phyloP scores from a whole-genome alignment of 2,113 vertebrate species.

The Harpagus bidentatus region DNA sequence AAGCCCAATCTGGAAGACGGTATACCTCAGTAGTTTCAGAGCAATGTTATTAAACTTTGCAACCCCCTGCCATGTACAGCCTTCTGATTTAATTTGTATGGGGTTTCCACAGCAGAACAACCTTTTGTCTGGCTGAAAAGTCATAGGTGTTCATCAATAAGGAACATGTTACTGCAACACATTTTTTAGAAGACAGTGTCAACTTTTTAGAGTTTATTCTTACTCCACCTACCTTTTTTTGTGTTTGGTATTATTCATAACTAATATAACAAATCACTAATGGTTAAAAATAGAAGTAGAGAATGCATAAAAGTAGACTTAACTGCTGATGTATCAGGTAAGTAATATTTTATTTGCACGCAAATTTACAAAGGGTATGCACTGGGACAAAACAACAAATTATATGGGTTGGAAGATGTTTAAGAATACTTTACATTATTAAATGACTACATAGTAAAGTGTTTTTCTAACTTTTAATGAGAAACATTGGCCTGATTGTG shows the following conservation, averaged over 20 bases:
- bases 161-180: not conserved
- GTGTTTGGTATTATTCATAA: not conserved
- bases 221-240: not conserved
- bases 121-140: not conserved
- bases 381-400: not conserved
- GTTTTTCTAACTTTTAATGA: not conserved
- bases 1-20: accelerated
- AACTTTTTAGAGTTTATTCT: not conserved
- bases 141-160: not conserved
- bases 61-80: not conserved
- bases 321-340: not conserved
- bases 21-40: not conserved
- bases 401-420: not conserved
- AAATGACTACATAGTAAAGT: not conserved
- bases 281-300: not conserved
- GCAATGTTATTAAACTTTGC: not conserved
- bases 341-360: not conserved
- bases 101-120: not conserved
- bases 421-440: not conserved
- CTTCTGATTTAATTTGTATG: not conserved
- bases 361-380: not conserved
- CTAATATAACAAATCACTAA: not conserved
- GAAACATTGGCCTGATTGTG: not conserved
- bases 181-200: not conserved
- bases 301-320: not conserved